A percentile compares a stretch with the other conserved stretches of the same genome.
Evolutionary conservation across 1,140 invertebrate species (phyloP).

Genomic region (Chrysoperla carnea): DNA sequence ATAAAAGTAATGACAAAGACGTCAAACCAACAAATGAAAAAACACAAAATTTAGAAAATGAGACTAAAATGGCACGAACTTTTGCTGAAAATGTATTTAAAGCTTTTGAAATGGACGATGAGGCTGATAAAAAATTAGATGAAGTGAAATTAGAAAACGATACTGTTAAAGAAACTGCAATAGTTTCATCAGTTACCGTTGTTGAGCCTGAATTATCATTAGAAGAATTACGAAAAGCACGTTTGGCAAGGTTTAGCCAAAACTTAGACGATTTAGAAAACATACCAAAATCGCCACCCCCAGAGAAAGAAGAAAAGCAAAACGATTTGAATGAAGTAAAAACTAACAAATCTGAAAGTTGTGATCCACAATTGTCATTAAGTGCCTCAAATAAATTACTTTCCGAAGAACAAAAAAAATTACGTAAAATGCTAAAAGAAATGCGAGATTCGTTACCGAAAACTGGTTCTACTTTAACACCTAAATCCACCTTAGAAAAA

Average conservation of each 20-base stretch:
- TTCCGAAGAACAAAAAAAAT: slow-evolving; percentile 29
- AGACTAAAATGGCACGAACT: neutral
- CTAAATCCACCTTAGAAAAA: slow-evolving; percentile 11
- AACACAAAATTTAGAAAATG: neutral
- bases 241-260: slow-evolving; percentile 17
- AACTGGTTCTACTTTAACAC: slow-evolving; percentile 14
- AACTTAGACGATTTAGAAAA: neutral
- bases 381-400: slow-evolving; percentile 15
- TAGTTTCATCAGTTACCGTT: neutral
- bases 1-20: neutral
- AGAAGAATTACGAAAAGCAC: slow-evolving; percentile 19
- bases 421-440: slow-evolving; percentile 43
- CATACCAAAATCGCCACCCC: neutral
- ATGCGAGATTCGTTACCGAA: slow-evolving; percentile 43
- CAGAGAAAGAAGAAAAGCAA: neutral
- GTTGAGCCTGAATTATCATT: slow-evolving; percentile 8
- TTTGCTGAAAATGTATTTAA: neutral
- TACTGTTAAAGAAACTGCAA: slow-evolving; percentile 3
- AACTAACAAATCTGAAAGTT: slow-evolving; percentile 9
- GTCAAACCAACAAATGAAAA: neutral
- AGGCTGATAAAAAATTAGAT: slow-evolving; percentile 5
- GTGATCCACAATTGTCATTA: too few relatives aligned
- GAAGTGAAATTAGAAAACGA: slow-evolving; percentile 1
- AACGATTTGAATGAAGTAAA: neutral
- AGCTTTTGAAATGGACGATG: neutral